Conservation (phyloP, 1,140 invertebrate genomes). For the Solenopsis fugax region DNA sequence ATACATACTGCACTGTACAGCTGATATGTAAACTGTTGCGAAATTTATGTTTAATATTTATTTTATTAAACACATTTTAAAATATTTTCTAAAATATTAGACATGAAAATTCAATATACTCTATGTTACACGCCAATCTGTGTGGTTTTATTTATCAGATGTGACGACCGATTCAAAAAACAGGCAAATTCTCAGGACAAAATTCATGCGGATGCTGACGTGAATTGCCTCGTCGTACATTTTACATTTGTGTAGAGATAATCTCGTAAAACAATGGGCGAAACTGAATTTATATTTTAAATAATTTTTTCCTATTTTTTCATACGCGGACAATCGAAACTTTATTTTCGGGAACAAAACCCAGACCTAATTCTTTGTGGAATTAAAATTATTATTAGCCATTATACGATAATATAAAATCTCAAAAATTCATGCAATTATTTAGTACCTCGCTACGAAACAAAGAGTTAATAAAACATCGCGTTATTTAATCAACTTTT, state of each 20-base stretch:
- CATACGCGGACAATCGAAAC: not conserved
- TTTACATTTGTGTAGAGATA: not conserved
- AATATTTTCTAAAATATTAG: not conserved
- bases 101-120: not conserved
- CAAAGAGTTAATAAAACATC: not conserved
- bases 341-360: not conserved
- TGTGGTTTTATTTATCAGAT: not conserved
- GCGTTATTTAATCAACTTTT: conserved; percentile 27
- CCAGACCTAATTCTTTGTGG: not conserved
- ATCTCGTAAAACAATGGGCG: not conserved
- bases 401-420: conserved; percentile 11
- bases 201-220: not conserved
- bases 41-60: not conserved
- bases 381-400: conserved; percentile 13
- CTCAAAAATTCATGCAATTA: not conserved
- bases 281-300: conserved; percentile 1
- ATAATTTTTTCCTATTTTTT: not conserved
- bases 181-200: not conserved
- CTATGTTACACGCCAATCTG: not conserved
- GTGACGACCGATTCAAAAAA: not conserved
- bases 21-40: not conserved
- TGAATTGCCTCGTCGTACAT: not conserved
- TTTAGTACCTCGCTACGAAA: not conserved
- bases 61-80: not conserved
- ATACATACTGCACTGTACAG: not conserved